Percentiles rank a stretch among this genome's conserved stretches.
Conservation (phyloP, 1,140 invertebrate species). For the Aleiodes sp. region DNA sequence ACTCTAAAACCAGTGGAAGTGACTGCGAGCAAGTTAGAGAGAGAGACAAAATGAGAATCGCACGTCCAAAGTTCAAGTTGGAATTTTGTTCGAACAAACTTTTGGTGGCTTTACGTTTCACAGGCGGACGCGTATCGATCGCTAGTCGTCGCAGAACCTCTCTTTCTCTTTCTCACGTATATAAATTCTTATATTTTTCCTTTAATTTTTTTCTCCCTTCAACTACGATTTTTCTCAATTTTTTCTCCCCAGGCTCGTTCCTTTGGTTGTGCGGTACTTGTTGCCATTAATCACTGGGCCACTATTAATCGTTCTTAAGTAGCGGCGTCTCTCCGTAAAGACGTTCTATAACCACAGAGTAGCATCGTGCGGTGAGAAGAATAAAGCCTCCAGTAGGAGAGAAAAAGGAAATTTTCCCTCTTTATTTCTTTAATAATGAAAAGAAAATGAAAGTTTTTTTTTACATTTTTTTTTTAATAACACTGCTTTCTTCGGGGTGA, state of each 20-base stretch:
- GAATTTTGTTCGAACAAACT: constrained; percentile 11
- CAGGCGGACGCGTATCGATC: constrained; percentile 16
- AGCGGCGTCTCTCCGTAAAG: constrained; percentile 33
- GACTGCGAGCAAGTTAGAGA: background rate
- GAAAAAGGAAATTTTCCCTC: background rate
- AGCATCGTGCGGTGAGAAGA: background rate
- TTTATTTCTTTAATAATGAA: too few relatives aligned
- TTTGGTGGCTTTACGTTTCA: constrained; percentile 15
- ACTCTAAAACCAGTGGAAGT: too few relatives aligned
- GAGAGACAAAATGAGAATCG: background rate
- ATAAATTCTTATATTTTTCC: background rate
- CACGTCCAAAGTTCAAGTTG: constrained; percentile 18
- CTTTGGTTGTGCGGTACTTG: constrained; percentile 21
- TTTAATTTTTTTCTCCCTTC: background rate
- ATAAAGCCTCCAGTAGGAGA: constrained; percentile 11
- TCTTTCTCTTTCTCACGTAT: background rate
- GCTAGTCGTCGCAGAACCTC: background rate
- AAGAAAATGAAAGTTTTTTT: background rate
- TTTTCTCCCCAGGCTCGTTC: background rate
- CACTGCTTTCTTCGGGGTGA: too few relatives aligned
- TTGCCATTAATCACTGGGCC: constrained; percentile 47
- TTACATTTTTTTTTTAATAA: too few relatives aligned
- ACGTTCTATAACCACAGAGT: background rate
- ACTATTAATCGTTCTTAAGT: constrained; percentile 55
- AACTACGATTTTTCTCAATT: too few relatives aligned